Conservation (phyloP, 2,113 vertebrate species). For the Hippolais icterina region DNA sequence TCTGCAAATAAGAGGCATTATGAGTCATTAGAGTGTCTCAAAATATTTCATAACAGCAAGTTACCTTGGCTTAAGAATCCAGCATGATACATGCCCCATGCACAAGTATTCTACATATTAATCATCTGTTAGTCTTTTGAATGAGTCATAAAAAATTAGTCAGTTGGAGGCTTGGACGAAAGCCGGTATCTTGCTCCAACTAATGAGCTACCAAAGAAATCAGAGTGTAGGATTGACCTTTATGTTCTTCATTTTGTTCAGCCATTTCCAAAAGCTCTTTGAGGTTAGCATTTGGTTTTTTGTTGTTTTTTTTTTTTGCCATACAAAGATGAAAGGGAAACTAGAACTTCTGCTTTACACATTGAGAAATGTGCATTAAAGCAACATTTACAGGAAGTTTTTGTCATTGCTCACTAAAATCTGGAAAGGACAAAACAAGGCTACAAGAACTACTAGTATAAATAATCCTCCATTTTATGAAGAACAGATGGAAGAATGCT, state of each 20-base stretch:
- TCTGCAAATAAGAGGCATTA: not conserved
- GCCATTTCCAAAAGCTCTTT: not conserved
- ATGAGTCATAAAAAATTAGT: not conserved
- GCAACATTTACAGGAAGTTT: constrained; percentile 45
- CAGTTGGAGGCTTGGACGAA: not conserved
- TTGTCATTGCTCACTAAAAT: constrained; percentile 3
- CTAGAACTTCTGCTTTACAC: constrained; percentile 51
- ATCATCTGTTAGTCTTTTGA: not conserved
- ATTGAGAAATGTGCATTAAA: constrained; percentile 16
- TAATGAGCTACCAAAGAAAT: not conserved
- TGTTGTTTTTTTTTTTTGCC: not conserved
- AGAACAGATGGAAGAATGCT: not conserved
- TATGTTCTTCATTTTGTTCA: not conserved
- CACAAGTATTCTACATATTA: not conserved
- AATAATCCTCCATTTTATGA: not conserved
- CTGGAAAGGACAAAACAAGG: constrained; percentile 6
- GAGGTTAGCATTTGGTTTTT: not conserved
- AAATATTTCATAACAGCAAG: not conserved
- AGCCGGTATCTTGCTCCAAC: not conserved
- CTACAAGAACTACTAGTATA: not conserved
- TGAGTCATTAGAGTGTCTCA: not conserved
- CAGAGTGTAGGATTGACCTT: not conserved
- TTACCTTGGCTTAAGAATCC: not conserved
- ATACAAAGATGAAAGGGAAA: not conserved
- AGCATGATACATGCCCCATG: not conserved